A percentile compares a stretch with the other conserved stretches of the same genome.
phyloP scores from a whole-genome alignment of 2,888 invertebrate species.

The Pseudanteris insignis region DNA sequence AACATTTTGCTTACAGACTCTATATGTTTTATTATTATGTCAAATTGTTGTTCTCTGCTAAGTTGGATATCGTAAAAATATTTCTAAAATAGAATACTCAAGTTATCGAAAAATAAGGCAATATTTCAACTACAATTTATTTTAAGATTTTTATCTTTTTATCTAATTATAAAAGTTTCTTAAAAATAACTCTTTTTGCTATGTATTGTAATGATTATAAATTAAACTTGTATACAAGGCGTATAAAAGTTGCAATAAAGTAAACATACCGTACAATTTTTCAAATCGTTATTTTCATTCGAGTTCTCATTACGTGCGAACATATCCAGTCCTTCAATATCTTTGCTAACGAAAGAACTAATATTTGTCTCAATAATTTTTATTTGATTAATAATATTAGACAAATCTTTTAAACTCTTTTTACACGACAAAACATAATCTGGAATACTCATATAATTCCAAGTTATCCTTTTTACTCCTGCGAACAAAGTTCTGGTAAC shows the following conservation, averaged over 20 bases:
- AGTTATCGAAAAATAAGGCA: no score
- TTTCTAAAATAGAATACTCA: no score
- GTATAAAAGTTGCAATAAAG: no score
- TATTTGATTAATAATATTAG: conserved; percentile 75
- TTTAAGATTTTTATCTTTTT: no score
- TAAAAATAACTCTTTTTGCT: no score
- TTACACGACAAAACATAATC: conserved; percentile 75
- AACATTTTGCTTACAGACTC: conserved; percentile 83
- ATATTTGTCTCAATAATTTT: conserved; percentile 67
- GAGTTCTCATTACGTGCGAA: conserved; percentile 39
- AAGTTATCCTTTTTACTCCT: conserved; percentile 83
- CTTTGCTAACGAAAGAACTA: conserved; percentile 19
- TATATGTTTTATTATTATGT: conserved; percentile 77
- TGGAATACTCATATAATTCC: conserved; percentile 84
- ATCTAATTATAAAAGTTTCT: no score
- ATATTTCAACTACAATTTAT: no score
- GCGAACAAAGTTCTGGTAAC: no score
- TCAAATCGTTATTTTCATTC: conserved; percentile 10
- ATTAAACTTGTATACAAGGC: no score
- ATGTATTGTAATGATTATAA: no score
- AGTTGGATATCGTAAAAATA: conserved; percentile 79
- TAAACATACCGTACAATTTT: conserved; percentile 13
- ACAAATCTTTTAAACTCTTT: conserved; percentile 70
- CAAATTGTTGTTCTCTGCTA: conserved; percentile 74
- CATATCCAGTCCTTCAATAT: conserved; percentile 54